Percentiles rank a stretch among this genome's conserved stretches.
Conservation (phyloP, 1,140 invertebrate genomes). For the Leptinotarsa lineolata region DNA sequence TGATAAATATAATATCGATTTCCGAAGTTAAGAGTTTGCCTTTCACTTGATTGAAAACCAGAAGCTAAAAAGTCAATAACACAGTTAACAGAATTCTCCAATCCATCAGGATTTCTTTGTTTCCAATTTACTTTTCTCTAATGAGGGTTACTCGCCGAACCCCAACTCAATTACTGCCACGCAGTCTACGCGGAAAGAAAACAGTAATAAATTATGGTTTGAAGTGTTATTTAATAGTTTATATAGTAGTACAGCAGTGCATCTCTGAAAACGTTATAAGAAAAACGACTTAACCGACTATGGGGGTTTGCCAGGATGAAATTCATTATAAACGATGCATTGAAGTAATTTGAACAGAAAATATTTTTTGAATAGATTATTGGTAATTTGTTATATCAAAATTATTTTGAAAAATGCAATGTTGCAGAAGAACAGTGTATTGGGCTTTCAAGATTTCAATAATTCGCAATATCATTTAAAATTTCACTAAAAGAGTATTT, state of each 20-base stretch:
- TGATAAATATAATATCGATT: not conserved
- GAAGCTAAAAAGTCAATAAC: not conserved
- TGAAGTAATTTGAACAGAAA: no score
- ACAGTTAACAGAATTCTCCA: constrained; percentile 1
- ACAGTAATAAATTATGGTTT: not conserved
- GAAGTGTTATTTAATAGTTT: not conserved
- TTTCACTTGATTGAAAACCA: not conserved
- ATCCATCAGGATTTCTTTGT: constrained; percentile 22
- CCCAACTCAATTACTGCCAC: constrained; percentile 6
- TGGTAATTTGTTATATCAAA: no score
- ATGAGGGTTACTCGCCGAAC: constrained; percentile 15
- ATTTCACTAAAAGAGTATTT: no score
- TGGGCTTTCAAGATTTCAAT: no score
- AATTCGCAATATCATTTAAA: no score
- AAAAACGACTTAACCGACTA: no score
- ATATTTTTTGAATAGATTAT: no score
- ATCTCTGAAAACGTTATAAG: no score
- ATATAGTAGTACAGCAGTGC: not conserved
- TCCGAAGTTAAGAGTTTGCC: not conserved
- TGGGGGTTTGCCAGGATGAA: no score
- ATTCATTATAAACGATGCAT: no score
- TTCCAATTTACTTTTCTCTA: constrained; percentile 13
- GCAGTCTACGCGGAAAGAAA: not conserved
- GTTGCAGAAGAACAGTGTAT: no score
- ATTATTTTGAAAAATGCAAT: no score